A percentile compares a stretch with the other conserved stretches of the same genome.
These are phyloP conservation scores for Microctenopoma steveboyesi DNA, from an alignment of 2,797 vertebrate species.

Conservation along the genomic window DNA sequence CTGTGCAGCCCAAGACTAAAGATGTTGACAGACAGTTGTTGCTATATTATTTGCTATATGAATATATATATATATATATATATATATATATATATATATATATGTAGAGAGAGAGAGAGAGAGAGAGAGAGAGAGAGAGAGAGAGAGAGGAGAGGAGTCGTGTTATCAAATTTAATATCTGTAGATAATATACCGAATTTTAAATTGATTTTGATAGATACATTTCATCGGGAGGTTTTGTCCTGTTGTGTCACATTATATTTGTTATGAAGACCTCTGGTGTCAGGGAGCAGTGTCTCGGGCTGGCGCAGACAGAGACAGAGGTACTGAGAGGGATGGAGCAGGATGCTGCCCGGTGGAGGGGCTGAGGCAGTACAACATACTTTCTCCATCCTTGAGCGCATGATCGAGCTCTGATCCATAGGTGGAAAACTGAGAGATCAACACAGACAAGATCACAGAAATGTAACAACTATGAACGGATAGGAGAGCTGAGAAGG, in stretches of 20 bases:
- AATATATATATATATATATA: too few species aligned
- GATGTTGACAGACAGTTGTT: too few species aligned
- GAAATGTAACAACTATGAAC: conserved; percentile 61
- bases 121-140: too few species aligned
- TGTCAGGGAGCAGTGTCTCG: conserved; percentile 46
- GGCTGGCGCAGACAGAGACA: conserved; percentile 46
- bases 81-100: too few species aligned
- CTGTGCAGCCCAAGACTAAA: too few species aligned
- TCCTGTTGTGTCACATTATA: conserved; percentile 12
- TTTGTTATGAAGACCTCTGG: conserved; percentile 31
- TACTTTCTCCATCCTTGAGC: conserved; percentile 66
- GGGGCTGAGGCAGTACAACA: conserved; percentile 60
- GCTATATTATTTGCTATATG: too few species aligned
- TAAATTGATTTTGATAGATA: neutral
- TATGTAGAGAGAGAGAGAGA: too few species aligned
- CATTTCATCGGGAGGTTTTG: neutral
- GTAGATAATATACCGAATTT: too few species aligned
- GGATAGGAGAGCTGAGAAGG: conserved; percentile 41
- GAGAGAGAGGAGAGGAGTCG: too few species aligned
- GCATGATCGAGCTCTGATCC: conserved; percentile 56
- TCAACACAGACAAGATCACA: conserved; percentile 56
- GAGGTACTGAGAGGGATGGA: conserved; percentile 50
- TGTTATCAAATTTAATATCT: too few species aligned
- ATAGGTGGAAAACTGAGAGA: conserved; percentile 51
- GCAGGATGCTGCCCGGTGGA: conserved; percentile 65